Conservation (phyloP, 2,888 invertebrate genomes). For the Incurvaria masculella region DNA sequence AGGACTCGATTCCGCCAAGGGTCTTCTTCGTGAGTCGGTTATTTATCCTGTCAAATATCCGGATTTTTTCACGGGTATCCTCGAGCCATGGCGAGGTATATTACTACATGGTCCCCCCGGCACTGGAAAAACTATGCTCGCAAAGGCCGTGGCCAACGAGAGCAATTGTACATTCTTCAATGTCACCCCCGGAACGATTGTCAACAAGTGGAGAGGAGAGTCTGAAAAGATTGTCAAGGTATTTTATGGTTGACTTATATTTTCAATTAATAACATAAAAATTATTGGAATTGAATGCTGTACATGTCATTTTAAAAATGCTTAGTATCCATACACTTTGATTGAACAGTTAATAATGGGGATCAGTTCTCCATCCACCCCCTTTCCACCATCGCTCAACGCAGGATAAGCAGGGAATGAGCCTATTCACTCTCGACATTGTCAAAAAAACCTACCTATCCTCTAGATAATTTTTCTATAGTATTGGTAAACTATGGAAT, state of each 20-base stretch:
- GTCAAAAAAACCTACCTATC: too few relatives aligned
- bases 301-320: too few relatives aligned
- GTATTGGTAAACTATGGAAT: too few relatives aligned
- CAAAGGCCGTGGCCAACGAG: conserved; percentile 84
- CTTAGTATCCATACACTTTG: too few relatives aligned
- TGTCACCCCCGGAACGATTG: conserved; percentile 81
- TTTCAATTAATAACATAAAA: too few relatives aligned
- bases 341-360: too few relatives aligned
- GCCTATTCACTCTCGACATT: too few relatives aligned
- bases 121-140: conserved; percentile 86
- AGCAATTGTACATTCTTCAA: conserved; percentile 85
- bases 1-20: conserved; percentile 67
- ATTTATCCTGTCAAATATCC: conserved; percentile 67
- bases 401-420: too few relatives aligned
- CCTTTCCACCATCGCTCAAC: too few relatives aligned
- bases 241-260: conserved; percentile 17
- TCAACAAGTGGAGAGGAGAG: conserved; percentile 97
- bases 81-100: conserved; percentile 83
- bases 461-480: too few relatives aligned
- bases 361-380: too few relatives aligned
- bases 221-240: conserved; percentile 90
- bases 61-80: conserved; percentile 62
- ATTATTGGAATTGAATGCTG: too few relatives aligned
- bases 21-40: conserved; percentile 80
- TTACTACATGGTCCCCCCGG: conserved; percentile 64